These are phyloP conservation scores for Eudemis profundana DNA, from an alignment of 2,888 invertebrate genomes.

Conservation along the genomic window DNA sequence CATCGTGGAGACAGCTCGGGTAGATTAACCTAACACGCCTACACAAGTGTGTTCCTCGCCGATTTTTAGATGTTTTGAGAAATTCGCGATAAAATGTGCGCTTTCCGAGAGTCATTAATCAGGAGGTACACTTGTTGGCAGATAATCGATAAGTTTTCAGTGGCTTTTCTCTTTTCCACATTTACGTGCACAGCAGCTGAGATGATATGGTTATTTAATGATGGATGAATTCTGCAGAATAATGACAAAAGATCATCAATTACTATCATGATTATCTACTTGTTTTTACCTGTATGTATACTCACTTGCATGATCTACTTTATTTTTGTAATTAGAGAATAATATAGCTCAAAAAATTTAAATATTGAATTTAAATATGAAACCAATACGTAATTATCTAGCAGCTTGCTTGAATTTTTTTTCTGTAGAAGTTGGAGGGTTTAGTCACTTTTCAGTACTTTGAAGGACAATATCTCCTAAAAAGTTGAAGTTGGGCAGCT, in stretches of 20 bases:
- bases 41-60: neutral
- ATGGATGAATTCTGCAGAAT: neutral
- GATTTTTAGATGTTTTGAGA: constrained; percentile 25
- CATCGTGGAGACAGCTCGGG: neutral
- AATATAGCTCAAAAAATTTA: too few relatives aligned
- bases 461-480: too few relatives aligned
- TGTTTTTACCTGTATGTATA: too few relatives aligned
- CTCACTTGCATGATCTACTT: too few relatives aligned
- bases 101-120: constrained; percentile 30
- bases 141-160: constrained; percentile 40
- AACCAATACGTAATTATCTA: too few relatives aligned
- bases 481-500: too few relatives aligned
- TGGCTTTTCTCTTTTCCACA: constrained; percentile 28
- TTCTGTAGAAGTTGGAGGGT: too few relatives aligned
- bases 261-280: too few relatives aligned
- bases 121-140: constrained; percentile 35
- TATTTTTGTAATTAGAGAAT: too few relatives aligned
- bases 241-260: neutral
- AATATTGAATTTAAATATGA: too few relatives aligned
- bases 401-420: too few relatives aligned
- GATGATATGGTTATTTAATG: neutral
- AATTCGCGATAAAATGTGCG: constrained; percentile 27
- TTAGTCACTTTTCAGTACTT: too few relatives aligned
- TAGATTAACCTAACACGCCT: neutral
- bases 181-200: neutral